Percentiles rank a stretch among this genome's conserved stretches.
phyloP scores from a whole-genome alignment of 2,113 vertebrate genomes.

The Heteronetta atricapilla region DNA sequence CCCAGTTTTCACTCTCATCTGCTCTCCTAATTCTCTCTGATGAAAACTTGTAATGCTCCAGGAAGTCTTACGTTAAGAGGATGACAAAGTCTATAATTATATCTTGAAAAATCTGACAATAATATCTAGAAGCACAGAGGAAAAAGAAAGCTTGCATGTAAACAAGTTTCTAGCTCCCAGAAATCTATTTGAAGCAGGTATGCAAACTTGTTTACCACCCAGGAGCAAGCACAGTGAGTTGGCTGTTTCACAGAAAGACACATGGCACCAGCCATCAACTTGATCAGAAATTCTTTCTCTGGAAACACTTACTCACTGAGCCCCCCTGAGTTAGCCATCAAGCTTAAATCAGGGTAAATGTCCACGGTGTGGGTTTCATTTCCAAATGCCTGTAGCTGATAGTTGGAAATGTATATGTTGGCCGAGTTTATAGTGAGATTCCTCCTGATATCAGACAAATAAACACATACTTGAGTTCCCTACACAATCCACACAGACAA shows the following conservation, averaged over 20 bases:
- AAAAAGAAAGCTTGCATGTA: neutral
- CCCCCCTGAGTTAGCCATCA: neutral
- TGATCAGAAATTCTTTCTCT: neutral
- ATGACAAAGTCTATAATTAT: neutral
- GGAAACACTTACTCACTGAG: neutral
- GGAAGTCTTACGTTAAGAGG: neutral
- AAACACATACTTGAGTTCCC: neutral
- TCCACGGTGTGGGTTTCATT: neutral
- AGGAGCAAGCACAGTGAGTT: neutral
- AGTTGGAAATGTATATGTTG: neutral
- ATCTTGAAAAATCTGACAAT: neutral
- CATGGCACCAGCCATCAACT: neutral
- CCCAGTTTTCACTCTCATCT: neutral
- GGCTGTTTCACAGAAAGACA: neutral
- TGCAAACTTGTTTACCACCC: neutral
- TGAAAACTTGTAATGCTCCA: neutral
- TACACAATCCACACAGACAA: neutral
- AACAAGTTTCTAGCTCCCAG: neutral
- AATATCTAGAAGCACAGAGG: neutral
- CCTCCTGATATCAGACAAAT: neutral
- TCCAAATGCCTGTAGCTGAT: neutral
- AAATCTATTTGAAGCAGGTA: neutral
- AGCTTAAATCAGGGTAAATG: neutral
- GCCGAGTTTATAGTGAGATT: neutral
- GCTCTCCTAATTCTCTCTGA: neutral